Evolutionary conservation across 1,140 invertebrate species (phyloP).

Genomic region (Drosophila ercepeae): DNA sequence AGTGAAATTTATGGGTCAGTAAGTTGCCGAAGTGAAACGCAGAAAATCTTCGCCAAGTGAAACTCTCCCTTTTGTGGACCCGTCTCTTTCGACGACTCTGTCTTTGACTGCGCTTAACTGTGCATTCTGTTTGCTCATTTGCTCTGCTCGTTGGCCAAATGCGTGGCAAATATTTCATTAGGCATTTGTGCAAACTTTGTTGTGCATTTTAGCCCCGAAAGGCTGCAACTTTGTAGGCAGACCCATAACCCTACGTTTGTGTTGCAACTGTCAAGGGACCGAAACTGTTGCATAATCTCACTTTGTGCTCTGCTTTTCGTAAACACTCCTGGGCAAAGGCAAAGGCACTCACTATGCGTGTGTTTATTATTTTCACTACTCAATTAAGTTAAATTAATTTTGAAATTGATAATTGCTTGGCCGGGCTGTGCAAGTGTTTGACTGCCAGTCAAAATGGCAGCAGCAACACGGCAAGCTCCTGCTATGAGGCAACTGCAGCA

Average conservation of each 20-base stretch:
- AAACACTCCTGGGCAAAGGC: constrained; percentile 41
- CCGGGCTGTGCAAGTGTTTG: constrained; percentile 35
- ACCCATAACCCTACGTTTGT: neutral
- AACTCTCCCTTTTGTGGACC: constrained; percentile 14
- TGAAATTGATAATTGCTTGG: constrained; percentile 76
- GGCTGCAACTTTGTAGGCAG: constrained; percentile 51
- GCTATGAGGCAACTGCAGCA: neutral
- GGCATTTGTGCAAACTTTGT: constrained; percentile 70
- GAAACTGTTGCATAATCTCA: constrained; percentile 49
- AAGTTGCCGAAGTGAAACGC: constrained; percentile 55
- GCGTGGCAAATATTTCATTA: constrained; percentile 82
- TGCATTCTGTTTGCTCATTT: constrained; percentile 73
- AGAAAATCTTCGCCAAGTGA: constrained; percentile 13
- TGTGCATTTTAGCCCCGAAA: constrained; percentile 56
- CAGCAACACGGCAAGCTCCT: constrained; percentile 6
- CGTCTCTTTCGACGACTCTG: neutral
- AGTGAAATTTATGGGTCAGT: constrained; percentile 79
- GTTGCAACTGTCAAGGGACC: neutral
- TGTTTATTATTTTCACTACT: constrained; percentile 82
- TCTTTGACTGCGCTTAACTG: constrained; percentile 21
- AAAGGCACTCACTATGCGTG: constrained; percentile 13
- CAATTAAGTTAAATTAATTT: constrained; percentile 83
- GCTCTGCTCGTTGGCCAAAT: constrained; percentile 56
- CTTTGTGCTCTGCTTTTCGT: constrained; percentile 5
- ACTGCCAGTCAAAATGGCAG: constrained; percentile 63